Conservation (phyloP, 2,888 invertebrate genomes). For the Crioceris asparagi region DNA sequence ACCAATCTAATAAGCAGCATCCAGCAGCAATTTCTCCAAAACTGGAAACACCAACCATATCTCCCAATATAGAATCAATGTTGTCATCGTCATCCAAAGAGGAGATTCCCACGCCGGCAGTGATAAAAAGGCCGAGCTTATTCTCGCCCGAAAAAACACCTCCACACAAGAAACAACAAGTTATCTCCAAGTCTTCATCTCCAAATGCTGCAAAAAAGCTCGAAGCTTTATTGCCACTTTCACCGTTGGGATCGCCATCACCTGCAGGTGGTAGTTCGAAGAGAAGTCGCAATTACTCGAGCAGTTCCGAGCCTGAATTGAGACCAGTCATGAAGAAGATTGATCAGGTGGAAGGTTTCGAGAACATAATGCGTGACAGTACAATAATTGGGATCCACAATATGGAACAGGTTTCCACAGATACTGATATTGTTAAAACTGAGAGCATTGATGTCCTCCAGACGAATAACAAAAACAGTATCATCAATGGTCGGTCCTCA, state of each 20-base stretch:
- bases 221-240: slow-evolving; percentile 14
- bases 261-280: slow-evolving; percentile 14
- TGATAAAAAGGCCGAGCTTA: slow-evolving; percentile 48
- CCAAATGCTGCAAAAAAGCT: slow-evolving; percentile 6
- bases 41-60: too few relatives aligned
- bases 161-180: slow-evolving; percentile 36
- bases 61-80: too few relatives aligned
- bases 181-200: slow-evolving; percentile 6
- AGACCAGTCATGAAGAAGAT: slow-evolving; percentile 52
- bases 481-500: background rate
- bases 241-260: slow-evolving; percentile 25
- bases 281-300: slow-evolving; percentile 37
- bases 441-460: slow-evolving; percentile 12
- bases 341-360: slow-evolving; percentile 51
- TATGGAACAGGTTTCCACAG: slow-evolving; percentile 27
- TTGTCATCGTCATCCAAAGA: too few relatives aligned
- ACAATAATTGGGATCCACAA: slow-evolving; percentile 32
- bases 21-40: too few relatives aligned
- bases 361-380: slow-evolving; percentile 47
- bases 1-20: too few relatives aligned
- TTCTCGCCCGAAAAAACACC: slow-evolving; percentile 57
- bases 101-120: slow-evolving; percentile 19
- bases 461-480: slow-evolving; percentile 4
- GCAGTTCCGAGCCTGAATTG: slow-evolving; percentile 48
- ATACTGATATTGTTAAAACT: slow-evolving; percentile 27